Evolutionary conservation across 2,113 vertebrate genomes (phyloP), one percentile per base, ranked within the genome.

Genomic region (Dendropsophus ebraccatus): DNA sequence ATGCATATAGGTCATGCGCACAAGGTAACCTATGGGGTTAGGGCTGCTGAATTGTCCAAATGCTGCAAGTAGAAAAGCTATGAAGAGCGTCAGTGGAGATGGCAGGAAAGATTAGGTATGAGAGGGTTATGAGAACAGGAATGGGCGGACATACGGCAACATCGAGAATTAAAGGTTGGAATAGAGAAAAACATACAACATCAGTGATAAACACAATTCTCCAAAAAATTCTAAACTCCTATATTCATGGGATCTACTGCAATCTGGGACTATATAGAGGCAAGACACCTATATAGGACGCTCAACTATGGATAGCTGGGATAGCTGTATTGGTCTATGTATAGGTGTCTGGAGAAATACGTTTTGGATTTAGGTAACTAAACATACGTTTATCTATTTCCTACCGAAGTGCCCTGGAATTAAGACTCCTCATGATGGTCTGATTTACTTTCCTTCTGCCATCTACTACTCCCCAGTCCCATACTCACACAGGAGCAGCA

Each of bases 401-500:
- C 16, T 52, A 52, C 16, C 50, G 14, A 16, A 52, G 14, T 17
- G 10, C 2, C 50, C 50, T 19, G 14, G 16, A 16, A 52, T 52
- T 12, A 25, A 32, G 60, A n/a, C 6, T 32, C 28, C 13, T 25
- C 2, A 13, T 25, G 30, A 54, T 30, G 41, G 1, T 16, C 62
- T 49, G 50, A 47, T 4, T 23, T 70, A 52, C 45, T 47, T 35
- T 45, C 14, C 62, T 35, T 50, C 52, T 23, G 2, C 35, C 74
- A 17, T 23, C 52, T 45, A n/a, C 12, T 35, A 10, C n/a, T 9
- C 19, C 17, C 49, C 5, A n/a, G 52, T 23, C 12, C 13, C 0
- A 90, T 92, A 97, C 97, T 98, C 91, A 99, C 98, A 0, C 96
- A 97, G 89, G 97, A 91, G 91, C 98, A 99, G 95, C 98, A 99